These are phyloP conservation scores for Daphoenositta chrysoptera DNA, from an alignment of 2,113 vertebrate species.

Conservation along the genomic window DNA sequence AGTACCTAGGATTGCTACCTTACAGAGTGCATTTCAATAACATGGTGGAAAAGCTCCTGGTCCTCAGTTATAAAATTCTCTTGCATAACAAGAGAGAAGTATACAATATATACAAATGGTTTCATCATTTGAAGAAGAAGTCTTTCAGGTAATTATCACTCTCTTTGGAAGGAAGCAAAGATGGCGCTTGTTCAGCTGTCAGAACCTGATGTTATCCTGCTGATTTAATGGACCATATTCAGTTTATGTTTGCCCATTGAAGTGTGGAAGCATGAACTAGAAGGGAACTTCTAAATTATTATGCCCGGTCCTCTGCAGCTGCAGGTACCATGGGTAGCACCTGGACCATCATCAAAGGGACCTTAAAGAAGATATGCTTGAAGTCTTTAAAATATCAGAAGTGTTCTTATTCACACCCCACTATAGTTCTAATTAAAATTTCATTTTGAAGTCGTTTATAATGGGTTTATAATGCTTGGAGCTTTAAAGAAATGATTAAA, in stretches of 20 bases:
- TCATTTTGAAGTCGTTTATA: not conserved
- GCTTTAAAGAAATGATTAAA: not conserved
- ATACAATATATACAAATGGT: not conserved
- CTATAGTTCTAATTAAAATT: not conserved
- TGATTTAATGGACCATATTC: not conserved
- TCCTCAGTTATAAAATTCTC: not conserved
- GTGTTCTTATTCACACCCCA: not conserved
- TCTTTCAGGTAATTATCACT: not conserved
- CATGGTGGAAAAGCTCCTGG: accelerated
- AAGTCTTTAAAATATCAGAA: not conserved
- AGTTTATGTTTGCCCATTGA: not conserved
- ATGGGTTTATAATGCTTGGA: not conserved
- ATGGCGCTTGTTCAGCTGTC: not conserved
- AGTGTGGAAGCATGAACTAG: not conserved
- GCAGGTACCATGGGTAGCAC: not conserved
- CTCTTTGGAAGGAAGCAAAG: not conserved
- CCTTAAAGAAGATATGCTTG: not conserved
- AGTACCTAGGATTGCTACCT: not conserved
- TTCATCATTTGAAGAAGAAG: not conserved
- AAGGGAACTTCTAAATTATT: not conserved
- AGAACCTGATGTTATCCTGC: not conserved
- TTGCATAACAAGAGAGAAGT: not conserved
- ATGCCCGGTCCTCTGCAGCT: not conserved
- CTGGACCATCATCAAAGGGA: not conserved
- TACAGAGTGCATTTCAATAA: not conserved